A percentile compares a stretch with the other conserved stretches of the same genome.
These are phyloP conservation scores for Homarus americanus DNA, from an alignment of 1,140 invertebrate genomes.

Conservation along the genomic window DNA sequence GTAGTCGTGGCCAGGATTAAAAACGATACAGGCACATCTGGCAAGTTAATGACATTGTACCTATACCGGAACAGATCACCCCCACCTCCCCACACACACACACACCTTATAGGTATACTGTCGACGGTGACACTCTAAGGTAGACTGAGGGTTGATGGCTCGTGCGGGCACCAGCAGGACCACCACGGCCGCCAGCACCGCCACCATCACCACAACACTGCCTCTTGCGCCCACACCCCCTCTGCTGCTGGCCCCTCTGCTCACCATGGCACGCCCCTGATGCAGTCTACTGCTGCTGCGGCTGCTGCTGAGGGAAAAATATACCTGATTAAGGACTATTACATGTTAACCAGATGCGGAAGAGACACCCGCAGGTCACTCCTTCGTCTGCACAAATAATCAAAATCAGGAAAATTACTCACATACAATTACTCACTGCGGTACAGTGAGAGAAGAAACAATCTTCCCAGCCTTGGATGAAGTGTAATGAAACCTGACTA, in stretches of 20 bases:
- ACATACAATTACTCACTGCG: no score
- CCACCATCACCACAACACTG: conserved; percentile 18
- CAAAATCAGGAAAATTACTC: no score
- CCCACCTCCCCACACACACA: not conserved
- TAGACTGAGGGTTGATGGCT: conserved; percentile 73
- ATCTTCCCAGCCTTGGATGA: no score
- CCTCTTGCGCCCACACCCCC: conserved; percentile 2
- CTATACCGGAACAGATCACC: no score
- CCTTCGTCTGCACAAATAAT: not conserved
- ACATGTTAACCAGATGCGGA: not conserved
- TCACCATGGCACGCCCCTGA: conserved; percentile 28
- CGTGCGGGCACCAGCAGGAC: conserved; percentile 21
- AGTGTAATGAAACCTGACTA: no score
- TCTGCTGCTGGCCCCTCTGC: not conserved
- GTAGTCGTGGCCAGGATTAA: no score
- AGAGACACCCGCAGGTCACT: not conserved
- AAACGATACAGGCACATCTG: no score
- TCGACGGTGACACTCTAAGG: conserved; percentile 80
- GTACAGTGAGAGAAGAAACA: no score
- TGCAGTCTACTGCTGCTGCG: not conserved
- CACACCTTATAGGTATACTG: conserved; percentile 78
- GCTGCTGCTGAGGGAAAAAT: not conserved
- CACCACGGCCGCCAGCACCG: not conserved
- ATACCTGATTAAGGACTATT: no score
- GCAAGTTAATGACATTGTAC: no score